Conservation (phyloP, 2,888 invertebrate genomes). For the Hylaea fasciaria region DNA sequence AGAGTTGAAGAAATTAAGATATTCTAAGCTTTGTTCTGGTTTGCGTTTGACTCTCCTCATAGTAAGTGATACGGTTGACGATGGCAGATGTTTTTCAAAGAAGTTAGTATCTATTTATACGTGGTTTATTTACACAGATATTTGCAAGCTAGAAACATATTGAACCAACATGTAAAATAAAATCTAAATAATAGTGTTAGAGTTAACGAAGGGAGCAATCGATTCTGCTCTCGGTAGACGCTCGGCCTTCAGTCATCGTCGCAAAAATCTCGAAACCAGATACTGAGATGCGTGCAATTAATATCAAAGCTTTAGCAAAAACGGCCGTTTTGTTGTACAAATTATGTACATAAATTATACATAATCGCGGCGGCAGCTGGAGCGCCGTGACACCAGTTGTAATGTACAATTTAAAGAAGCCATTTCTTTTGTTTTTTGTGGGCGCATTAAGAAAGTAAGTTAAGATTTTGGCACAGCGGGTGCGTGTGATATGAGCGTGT, state of each 20-base stretch:
- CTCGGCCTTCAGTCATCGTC: background rate
- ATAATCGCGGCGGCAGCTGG: conserved; percentile 53
- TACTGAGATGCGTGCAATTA: conserved; percentile 45
- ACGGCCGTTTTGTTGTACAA: conserved; percentile 53
- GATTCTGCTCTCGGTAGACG: background rate
- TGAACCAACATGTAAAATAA: too few relatives aligned
- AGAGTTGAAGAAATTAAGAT: too few relatives aligned
- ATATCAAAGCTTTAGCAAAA: conserved; percentile 48
- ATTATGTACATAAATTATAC: conserved; percentile 65
- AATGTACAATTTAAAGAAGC: conserved; percentile 44
- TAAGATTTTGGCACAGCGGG: conserved; percentile 15
- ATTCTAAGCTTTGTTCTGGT: too few relatives aligned
- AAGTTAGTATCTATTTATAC: too few relatives aligned
- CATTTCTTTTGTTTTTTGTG: conserved; percentile 33
- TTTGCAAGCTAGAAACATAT: too few relatives aligned
- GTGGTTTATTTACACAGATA: too few relatives aligned
- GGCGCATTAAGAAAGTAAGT: conserved; percentile 28
- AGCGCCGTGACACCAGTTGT: conserved; percentile 43
- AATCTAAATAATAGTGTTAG: too few relatives aligned
- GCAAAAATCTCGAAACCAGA: conserved; percentile 28
- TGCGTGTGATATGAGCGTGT: conserved; percentile 20
- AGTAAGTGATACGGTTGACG: too few relatives aligned
- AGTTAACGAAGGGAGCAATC: background rate
- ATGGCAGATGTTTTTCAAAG: too few relatives aligned
- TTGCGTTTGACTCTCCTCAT: too few relatives aligned